Base-by-base conservation (phyloP, 2,113 vertebrate species). In the Choloepus hoffmanni region DNA sequence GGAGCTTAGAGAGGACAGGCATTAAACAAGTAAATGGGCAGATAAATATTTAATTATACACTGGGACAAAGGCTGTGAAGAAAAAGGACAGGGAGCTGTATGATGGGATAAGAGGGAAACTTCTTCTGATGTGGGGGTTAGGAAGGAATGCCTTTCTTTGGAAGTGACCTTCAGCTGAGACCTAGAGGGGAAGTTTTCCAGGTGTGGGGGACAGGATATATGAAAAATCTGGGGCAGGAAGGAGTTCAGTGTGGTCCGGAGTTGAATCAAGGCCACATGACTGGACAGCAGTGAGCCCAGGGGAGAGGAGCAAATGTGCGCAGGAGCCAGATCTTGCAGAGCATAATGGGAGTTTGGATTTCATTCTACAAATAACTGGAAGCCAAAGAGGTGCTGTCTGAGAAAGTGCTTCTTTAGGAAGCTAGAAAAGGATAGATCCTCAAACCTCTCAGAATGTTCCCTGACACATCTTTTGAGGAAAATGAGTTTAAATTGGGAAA, bases 281-380 rank as follows among this genome's bases (percentile, higher is more conserved):
- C 50, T 78, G 70, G 60, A 13, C 43, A 77, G 55, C 5, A n/a
- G 50, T 2, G 21, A 77, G 21, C 26, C 1, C 4, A 26, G 33
- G 40, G 43, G 26, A 11, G 33, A 68, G 15, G 36, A 19, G 33
- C 9, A n/a, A 28, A 2, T 90, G 50, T 26, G 21, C 68, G 23
- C 3, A 48, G 70, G 5, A 1, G 2, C 26, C 30, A 40, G 84
- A 26, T 36, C 0, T 0, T n/a, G 28, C 19, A 9, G 24, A 62
- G 5, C 43, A 33, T 4, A 4, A 12, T 30, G n/a, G n/a, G 50
- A 63, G 76, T 70, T 62, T 43, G 50, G 23, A 14, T 67, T 92
- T 53, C 63, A 70, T 62, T 30, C 63, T 19, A 28, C 14, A 67
- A 30, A 8, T 74, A 33, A 19, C 33, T 67, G 19, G 78, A 62